A percentile compares a stretch with the other conserved stretches of the same genome.
Conservation (phyloP, 37 sponge, comb jelly and placozoan genomes). For the Ianthella basta region DNA sequence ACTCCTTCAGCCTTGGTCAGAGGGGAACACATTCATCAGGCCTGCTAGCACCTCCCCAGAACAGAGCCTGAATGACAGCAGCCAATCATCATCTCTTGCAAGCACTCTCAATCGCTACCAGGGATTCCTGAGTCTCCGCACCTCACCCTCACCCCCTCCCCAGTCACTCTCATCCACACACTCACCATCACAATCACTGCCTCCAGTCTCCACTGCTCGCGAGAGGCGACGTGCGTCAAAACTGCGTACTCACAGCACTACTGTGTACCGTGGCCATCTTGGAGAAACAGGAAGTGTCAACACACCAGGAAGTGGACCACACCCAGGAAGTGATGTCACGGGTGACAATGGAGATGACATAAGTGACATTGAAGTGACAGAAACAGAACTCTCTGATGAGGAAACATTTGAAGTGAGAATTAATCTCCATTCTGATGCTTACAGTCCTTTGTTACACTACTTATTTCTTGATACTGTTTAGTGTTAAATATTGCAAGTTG, state of each 20-base stretch:
- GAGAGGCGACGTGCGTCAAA: not conserved
- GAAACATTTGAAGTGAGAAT: not conserved
- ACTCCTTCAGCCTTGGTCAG: not conserved
- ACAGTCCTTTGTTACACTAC: no score
- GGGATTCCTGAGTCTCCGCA: not conserved
- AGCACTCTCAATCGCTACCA: slow-evolving; percentile 9
- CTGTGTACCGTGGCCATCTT: not conserved
- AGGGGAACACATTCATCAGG: not conserved
- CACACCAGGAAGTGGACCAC: no score
- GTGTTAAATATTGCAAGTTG: no score
- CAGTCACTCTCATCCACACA: not conserved
- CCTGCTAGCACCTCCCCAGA: not conserved
- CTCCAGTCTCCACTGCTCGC: not conserved
- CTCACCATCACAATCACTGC: not conserved
- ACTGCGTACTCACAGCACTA: not conserved
- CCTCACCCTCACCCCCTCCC: slow-evolving; percentile 9
- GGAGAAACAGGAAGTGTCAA: no score
- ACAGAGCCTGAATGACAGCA: not conserved
- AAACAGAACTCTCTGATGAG: slow-evolving; percentile 10
- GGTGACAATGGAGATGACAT: not conserved
- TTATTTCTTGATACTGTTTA: no score
- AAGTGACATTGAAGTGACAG: slow-evolving; percentile 19
- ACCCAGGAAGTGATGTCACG: not conserved
- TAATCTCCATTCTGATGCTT: no score
- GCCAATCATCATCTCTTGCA: slow-evolving; percentile 1